Conservation (phyloP, 1,140 invertebrate genomes). For the Brachionus rotundiformis region DNA sequence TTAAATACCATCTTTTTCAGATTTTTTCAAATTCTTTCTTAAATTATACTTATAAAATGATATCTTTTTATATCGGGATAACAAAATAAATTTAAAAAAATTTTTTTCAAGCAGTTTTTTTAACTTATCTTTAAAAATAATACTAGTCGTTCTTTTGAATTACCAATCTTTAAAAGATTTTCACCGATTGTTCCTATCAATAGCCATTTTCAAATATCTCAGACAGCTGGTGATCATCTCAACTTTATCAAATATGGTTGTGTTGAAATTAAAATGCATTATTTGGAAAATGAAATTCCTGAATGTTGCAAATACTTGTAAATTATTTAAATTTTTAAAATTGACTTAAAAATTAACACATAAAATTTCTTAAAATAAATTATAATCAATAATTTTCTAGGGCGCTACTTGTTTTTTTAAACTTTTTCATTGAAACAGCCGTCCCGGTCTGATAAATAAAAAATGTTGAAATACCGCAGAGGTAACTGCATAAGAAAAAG, state of each 20-base stretch:
- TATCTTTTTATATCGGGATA: no score
- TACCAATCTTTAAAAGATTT: background rate
- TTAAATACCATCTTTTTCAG: no score
- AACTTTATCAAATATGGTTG: slow-evolving; percentile 30
- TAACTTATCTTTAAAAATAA: no score
- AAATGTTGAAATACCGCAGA: slow-evolving; percentile 4
- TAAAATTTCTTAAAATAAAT: background rate
- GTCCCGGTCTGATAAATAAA: background rate
- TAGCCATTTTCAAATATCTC: background rate
- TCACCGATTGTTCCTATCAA: background rate
- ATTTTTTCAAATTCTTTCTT: no score
- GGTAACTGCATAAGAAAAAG: no score
- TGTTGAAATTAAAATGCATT: background rate
- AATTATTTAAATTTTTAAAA: slow-evolving; percentile 10
- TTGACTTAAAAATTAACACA: slow-evolving; percentile 4
- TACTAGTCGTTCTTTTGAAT: background rate
- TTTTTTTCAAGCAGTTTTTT: no score
- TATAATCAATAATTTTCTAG: slow-evolving; percentile 1
- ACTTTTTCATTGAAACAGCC: background rate
- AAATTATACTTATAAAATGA: no score
- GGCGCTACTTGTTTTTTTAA: background rate
- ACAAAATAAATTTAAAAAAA: no score
- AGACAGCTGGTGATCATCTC: slow-evolving; percentile 1
- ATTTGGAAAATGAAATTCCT: background rate
- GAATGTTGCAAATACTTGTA: background rate